phyloP scores from a whole-genome alignment of 2,113 vertebrate species.

The Helogale parvula region DNA sequence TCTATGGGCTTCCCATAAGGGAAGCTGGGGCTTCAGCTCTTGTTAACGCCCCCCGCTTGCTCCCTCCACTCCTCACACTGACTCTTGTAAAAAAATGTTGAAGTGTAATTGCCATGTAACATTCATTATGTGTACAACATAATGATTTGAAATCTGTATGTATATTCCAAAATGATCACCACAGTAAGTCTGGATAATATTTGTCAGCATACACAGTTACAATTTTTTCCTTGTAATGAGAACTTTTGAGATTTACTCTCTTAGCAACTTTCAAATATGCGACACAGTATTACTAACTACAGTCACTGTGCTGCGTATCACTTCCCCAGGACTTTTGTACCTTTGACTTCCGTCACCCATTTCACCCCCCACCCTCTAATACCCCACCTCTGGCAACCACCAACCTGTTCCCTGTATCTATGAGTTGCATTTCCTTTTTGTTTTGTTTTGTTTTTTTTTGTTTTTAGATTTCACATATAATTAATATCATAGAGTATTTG shows the following conservation, averaged over 20 bases:
- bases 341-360: neutral
- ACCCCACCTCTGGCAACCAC: neutral
- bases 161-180: neutral
- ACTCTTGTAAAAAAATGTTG: neutral
- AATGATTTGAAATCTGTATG: neutral
- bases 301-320: neutral
- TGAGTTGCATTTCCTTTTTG: neutral
- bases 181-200: neutral
- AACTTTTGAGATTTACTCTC: neutral
- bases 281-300: neutral
- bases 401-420: neutral
- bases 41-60: neutral
- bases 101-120: neutral
- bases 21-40: neutral
- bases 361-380: neutral
- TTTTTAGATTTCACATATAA: neutral
- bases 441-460: neutral
- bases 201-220: neutral
- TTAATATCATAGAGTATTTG: neutral
- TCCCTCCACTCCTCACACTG: neutral
- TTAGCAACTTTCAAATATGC: neutral
- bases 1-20: neutral
- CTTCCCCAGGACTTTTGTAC: neutral
- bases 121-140: neutral
- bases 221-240: neutral